Conservation (phyloP, 2,797 vertebrate species). For the Dipus sagitta region DNA sequence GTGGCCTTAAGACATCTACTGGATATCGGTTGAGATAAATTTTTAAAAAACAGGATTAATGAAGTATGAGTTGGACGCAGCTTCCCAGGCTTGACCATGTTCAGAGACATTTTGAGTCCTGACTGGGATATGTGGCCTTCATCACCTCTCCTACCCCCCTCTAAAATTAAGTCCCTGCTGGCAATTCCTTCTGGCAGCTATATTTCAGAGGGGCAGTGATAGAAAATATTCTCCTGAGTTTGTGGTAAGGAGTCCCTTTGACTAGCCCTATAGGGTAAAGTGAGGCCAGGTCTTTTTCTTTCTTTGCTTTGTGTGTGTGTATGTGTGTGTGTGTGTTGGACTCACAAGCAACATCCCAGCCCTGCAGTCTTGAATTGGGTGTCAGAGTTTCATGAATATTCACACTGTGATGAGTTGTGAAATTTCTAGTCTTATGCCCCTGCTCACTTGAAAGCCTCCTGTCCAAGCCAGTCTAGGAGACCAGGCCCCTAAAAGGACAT, state of each 20-base stretch:
- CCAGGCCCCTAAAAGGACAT: too few species aligned
- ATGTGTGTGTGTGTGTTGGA: too few species aligned
- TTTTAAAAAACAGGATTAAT: not conserved
- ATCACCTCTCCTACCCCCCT: not conserved
- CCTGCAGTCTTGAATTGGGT: too few species aligned
- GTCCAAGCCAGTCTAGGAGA: too few species aligned
- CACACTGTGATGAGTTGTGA: not conserved
- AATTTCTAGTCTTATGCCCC: too few species aligned
- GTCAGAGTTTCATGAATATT: too few species aligned
- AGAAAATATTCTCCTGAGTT: not conserved
- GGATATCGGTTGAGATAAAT: not conserved
- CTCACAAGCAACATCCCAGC: not conserved
- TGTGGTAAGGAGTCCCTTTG: not conserved
- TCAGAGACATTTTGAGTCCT: not conserved
- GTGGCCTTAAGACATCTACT: not conserved
- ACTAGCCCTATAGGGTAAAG: not conserved
- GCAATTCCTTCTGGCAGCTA: not conserved
- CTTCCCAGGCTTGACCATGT: not conserved
- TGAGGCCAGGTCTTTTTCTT: not conserved
- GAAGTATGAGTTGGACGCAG: not conserved
- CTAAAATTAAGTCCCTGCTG: not conserved
- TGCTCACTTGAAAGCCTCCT: too few species aligned
- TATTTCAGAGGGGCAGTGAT: conserved; percentile 27
- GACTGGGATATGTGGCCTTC: not conserved
- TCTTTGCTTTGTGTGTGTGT: not conserved